These are phyloP conservation scores for Zapus hudsonius DNA, from an alignment of 2,113 vertebrate species.

Conservation along the genomic window DNA sequence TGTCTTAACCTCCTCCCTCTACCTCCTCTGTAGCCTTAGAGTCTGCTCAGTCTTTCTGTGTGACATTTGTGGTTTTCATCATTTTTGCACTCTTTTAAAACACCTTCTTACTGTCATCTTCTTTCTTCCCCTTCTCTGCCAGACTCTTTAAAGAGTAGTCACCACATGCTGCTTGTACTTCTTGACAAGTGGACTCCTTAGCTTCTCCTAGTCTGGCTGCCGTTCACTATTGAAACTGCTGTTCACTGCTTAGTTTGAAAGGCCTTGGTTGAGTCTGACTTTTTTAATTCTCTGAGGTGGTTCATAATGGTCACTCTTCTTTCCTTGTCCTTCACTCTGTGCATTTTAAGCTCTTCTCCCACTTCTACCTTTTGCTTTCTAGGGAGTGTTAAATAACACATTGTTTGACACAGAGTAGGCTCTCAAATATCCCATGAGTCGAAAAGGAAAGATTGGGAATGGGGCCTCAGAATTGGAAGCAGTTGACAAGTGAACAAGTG, in stretches of 20 bases:
- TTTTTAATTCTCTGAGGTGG: neutral
- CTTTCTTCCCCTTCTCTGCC: conserved; percentile 6
- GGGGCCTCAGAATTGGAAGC: too few relatives aligned
- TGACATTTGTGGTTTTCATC: neutral
- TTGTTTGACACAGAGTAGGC: too few relatives aligned
- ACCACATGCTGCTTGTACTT: neutral
- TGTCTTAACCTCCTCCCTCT: neutral
- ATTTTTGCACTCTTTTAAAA: neutral
- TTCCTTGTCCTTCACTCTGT: neutral
- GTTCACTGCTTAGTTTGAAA: neutral
- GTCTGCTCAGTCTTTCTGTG: neutral
- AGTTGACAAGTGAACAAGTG: too few relatives aligned
- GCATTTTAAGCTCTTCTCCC: neutral
- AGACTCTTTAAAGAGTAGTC: neutral
- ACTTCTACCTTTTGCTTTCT: neutral
- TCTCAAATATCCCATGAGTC: too few relatives aligned
- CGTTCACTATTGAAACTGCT: neutral
- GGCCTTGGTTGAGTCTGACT: neutral
- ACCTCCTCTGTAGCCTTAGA: neutral
- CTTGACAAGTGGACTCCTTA: neutral
- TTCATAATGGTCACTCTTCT: neutral
- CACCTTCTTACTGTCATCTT: neutral
- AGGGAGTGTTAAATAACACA: neutral
- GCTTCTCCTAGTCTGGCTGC: neutral
- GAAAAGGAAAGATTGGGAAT: too few relatives aligned